These are phyloP conservation scores for Coelogynopora nodosa DNA, from an alignment of 2,888 invertebrate species.

Conservation along the genomic window DNA sequence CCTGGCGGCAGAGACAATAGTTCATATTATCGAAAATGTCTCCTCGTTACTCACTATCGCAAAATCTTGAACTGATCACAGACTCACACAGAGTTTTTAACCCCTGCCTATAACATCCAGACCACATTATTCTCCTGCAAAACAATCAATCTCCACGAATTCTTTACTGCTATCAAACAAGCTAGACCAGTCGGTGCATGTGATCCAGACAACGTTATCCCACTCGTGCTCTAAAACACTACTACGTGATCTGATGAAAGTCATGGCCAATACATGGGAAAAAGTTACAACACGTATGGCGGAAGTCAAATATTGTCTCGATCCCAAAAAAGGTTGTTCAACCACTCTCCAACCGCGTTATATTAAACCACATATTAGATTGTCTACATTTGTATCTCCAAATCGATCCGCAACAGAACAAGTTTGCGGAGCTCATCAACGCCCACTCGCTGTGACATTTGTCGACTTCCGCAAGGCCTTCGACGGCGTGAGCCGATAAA, in stretches of 20 bases:
- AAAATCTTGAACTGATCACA: not conserved
- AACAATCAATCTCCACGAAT: not conserved
- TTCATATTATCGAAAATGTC: not conserved
- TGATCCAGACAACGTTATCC: not conserved
- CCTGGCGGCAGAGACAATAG: not conserved
- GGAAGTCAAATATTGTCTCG: constrained; percentile 1
- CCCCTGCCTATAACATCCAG: not conserved
- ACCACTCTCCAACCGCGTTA: not conserved
- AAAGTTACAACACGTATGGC: not conserved
- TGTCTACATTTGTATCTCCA: not conserved
- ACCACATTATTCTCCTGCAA: not conserved
- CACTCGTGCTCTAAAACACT: not conserved
- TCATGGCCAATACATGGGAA: not conserved
- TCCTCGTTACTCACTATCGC: not conserved
- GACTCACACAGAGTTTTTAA: not conserved
- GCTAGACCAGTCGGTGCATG: not conserved
- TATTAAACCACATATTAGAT: not conserved
- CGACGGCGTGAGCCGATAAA: not conserved
- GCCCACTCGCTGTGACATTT: not conserved
- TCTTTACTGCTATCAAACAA: not conserved
- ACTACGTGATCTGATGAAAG: not conserved
- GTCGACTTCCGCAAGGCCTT: constrained; percentile 8
- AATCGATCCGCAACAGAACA: not conserved
- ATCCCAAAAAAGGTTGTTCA: not conserved
- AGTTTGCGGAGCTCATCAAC: not conserved